Evolutionary conservation across 2,113 vertebrate genomes (phyloP).

Genomic region (Chelonoidis abingdonii): DNA sequence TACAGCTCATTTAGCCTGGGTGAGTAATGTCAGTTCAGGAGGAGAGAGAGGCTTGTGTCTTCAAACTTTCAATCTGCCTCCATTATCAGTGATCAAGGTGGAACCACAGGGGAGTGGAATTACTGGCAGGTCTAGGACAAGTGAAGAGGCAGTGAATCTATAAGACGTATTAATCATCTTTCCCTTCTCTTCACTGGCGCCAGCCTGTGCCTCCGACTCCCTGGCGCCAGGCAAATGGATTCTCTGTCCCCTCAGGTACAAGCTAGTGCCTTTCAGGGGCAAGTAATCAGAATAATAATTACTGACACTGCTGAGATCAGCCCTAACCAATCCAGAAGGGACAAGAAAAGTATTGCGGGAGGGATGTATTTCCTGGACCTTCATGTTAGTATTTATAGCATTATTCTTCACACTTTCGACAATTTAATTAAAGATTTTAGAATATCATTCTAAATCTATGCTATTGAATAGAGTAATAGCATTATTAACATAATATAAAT

Average conservation of each 20-base stretch:
- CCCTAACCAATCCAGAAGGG: constrained; percentile 70
- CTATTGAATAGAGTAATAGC: background rate
- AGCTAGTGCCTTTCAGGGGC: constrained; percentile 80
- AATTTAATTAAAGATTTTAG: constrained; percentile 36
- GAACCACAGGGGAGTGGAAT: constrained; percentile 81
- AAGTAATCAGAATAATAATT: constrained; percentile 84
- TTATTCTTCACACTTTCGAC: constrained; percentile 18
- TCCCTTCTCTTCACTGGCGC: constrained; percentile 84
- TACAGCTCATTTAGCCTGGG: constrained; percentile 81
- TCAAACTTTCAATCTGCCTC: constrained; percentile 85
- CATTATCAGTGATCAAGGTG: constrained; percentile 84
- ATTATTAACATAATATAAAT: background rate
- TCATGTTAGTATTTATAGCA: constrained; percentile 34
- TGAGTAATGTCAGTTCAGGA: constrained; percentile 83
- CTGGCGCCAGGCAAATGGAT: constrained; percentile 82
- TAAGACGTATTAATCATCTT: constrained; percentile 86
- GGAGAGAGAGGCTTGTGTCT: constrained; percentile 80
- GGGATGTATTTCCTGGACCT: constrained; percentile 55
- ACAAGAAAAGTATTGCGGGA: constrained; percentile 59
- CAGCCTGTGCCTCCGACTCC: constrained; percentile 82
- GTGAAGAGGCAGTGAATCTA: constrained; percentile 83
- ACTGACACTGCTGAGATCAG: constrained; percentile 81
- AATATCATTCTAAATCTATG: background rate
- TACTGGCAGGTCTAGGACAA: constrained; percentile 82
- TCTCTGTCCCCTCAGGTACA: constrained; percentile 82